Evolutionary conservation across 2,888 invertebrate species (phyloP), one percentile per base, ranked within the genome.

Genomic region (Metellina segmentata): DNA sequence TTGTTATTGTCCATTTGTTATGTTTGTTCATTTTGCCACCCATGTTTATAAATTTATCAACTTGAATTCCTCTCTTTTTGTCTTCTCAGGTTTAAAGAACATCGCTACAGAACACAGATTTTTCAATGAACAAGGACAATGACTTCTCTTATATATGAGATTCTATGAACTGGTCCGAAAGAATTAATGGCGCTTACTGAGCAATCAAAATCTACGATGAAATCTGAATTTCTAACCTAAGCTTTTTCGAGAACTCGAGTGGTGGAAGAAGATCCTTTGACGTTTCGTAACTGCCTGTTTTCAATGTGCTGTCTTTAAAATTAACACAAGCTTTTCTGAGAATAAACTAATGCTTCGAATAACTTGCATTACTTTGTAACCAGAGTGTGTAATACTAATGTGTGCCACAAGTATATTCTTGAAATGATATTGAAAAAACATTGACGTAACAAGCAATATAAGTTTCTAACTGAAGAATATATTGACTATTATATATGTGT

Each of bases 271-370:
- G 75, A 81, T 74, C 13, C 51, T 79, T 70, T 19, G 78, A 72
- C 34, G 87, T 91, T 83, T 87, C 91, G 91, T 91, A 87, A 86
- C 75, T 91, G 83, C 87, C 72, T 91, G 91, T 78, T 91, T 87
- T 91, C 82, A 82, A 79, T 86, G 74, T 86, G 83, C 87, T 91
- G 61, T 61, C 75, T 81, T 52, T 87, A 78, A 91, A 83, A 72
- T 91, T 91, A 91, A 91, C 87, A 70, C 49, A 70, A 83, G 69
- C 69, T 83, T 82, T 87, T 91, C 6, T 74, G 69, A 81, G 77
- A 87, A 70, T 20, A 70, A 78, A 87, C 91, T 91, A 91, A 91
- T 81, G 91, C 91, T 88, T 91, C 83, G 85, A 85, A 90, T 90
- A 85, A 90, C 81, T 90, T 90, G 90, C 90, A 90, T 90, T 51